A percentile compares a stretch with the other conserved stretches of the same genome.
phyloP scores from a whole-genome alignment of 2,113 vertebrate genomes.

The Corvus hawaiiensis region DNA sequence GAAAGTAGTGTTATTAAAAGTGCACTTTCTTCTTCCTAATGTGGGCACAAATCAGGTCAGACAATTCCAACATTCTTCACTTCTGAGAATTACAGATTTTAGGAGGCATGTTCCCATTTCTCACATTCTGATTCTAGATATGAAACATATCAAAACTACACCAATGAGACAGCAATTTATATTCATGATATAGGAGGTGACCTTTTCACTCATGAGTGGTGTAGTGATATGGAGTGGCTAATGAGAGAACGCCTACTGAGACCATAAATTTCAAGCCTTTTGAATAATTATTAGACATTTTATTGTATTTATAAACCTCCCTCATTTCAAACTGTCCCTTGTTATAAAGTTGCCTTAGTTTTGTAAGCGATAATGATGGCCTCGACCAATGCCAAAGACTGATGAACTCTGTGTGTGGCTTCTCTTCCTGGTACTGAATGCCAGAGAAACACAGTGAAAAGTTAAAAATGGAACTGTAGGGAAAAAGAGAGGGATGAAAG shows the following conservation, averaged over 20 bases:
- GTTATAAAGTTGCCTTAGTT: conserved; percentile 56
- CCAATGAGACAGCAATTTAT: conserved; percentile 38
- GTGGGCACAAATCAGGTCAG: not conserved
- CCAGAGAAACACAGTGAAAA: not conserved
- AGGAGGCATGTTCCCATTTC: conserved; percentile 8
- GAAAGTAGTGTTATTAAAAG: not conserved
- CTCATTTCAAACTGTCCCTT: conserved; percentile 38
- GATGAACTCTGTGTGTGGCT: not conserved
- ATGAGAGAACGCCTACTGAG: not conserved
- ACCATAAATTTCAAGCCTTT: conserved; percentile 15
- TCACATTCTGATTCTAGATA: conserved; percentile 39
- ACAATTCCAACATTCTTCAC: not conserved
- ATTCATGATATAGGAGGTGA: conserved; percentile 58
- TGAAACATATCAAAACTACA: conserved; percentile 29
- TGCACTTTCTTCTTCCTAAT: not conserved
- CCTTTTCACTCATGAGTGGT: conserved; percentile 48
- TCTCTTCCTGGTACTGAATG: not conserved
- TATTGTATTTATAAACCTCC: conserved; percentile 47
- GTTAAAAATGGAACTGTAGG: not conserved
- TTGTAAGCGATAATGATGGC: not conserved
- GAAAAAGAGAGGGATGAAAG: not conserved
- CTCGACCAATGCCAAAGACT: not conserved
- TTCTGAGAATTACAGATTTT: conserved; percentile 27
- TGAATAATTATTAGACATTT: conserved; percentile 58
- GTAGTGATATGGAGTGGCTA: conserved; percentile 26